phyloP scores from a whole-genome alignment of 2,797 vertebrate genomes.

The Xiphophorus birchmanni region DNA sequence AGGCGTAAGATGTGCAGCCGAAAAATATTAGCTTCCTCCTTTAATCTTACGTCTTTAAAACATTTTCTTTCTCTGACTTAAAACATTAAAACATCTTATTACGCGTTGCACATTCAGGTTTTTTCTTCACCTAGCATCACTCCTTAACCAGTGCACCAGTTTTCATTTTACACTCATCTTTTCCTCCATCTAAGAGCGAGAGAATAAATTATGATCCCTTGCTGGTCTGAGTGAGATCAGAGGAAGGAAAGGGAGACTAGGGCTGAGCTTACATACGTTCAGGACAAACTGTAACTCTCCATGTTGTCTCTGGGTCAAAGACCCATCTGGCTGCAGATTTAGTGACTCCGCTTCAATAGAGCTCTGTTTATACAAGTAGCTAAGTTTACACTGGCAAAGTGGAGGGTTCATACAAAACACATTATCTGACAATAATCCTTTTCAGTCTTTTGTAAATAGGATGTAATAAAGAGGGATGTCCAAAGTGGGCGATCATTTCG shows the following conservation, averaged over 20 bases:
- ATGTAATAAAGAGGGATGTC: constrained; percentile 66
- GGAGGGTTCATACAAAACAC: constrained; percentile 70
- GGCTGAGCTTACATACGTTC: constrained; percentile 38
- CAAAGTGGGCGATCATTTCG: constrained; percentile 44
- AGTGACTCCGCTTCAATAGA: constrained; percentile 62
- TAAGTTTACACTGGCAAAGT: constrained; percentile 66
- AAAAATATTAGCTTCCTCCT: constrained; percentile 24
- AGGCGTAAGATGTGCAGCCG: constrained; percentile 44
- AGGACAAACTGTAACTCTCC: constrained; percentile 62
- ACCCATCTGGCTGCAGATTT: constrained; percentile 65
- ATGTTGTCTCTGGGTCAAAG: constrained; percentile 53
- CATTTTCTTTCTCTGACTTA: constrained; percentile 27
- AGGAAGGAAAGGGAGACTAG: constrained; percentile 21
- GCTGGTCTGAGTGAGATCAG: constrained; percentile 36
- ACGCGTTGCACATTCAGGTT: constrained; percentile 30
- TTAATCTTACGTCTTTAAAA: constrained; percentile 22
- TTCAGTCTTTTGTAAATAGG: constrained; percentile 69
- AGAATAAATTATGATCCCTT: constrained; percentile 38
- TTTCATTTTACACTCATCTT: constrained; percentile 58
- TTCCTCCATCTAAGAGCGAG: constrained; percentile 38
- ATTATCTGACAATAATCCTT: constrained; percentile 68
- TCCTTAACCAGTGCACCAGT: constrained; percentile 38
- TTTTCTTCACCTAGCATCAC: constrained; percentile 51
- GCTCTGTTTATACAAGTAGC: constrained; percentile 67
- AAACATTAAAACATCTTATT: constrained; percentile 34